Evolutionary conservation across 2,888 invertebrate genomes (phyloP).

Genomic region (Himalopsyche japonica): DNA sequence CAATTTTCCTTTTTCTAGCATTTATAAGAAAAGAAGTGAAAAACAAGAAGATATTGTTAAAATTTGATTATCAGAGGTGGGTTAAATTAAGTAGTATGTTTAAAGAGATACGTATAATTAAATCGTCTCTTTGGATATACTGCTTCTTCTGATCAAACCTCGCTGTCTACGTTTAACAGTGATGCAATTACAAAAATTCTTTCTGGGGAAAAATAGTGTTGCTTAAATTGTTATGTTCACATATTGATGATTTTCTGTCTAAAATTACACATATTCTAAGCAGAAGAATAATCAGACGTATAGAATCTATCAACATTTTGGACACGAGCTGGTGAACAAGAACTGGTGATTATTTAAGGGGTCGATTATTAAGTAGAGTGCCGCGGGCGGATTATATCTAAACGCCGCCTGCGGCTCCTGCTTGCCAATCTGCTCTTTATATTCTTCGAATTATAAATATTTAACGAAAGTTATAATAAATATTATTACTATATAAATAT

Average conservation of each 20-base stretch:
- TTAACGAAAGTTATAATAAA: too few relatives aligned
- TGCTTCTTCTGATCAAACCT: slow-evolving; percentile 4
- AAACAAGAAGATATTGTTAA: not conserved
- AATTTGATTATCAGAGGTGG: not conserved
- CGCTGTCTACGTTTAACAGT: not conserved
- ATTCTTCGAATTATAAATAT: not conserved
- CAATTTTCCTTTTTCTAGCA: too few relatives aligned
- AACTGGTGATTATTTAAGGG: not conserved
- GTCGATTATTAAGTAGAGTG: slow-evolving; percentile 20
- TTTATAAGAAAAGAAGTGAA: too few relatives aligned
- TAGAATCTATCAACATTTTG: not conserved
- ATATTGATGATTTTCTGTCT: not conserved
- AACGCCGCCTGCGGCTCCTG: slow-evolving; percentile 1
- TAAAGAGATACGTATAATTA: slow-evolving; percentile 5
- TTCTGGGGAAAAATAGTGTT: too few relatives aligned
- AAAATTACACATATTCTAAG: too few relatives aligned
- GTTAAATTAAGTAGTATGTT: slow-evolving; percentile 19
- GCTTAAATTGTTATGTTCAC: not conserved
- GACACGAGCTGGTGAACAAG: not conserved
- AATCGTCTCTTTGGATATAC: slow-evolving; percentile 12
- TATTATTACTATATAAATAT: too few relatives aligned
- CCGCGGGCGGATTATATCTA: slow-evolving; percentile 8
- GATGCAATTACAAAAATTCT: too few relatives aligned
- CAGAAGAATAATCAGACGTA: too few relatives aligned
- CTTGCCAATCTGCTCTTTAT: not conserved